phyloP scores from a whole-genome alignment of 2,888 invertebrate species.

The Plagodis dolabraria region DNA sequence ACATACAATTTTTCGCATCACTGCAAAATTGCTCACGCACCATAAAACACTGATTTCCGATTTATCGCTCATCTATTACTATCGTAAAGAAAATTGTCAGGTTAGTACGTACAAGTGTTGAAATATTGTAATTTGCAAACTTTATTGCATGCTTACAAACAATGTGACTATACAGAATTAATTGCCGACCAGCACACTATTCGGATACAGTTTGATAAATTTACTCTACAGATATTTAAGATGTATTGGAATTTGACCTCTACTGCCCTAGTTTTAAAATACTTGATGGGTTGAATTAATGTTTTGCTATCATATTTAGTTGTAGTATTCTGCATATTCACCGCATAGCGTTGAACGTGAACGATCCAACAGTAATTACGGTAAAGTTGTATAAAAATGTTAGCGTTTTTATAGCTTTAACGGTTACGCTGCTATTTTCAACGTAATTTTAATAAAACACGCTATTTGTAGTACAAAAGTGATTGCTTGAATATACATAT shows the following conservation, averaged over 20 bases:
- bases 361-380: too few relatives aligned
- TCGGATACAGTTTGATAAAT: constrained; percentile 1
- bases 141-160: constrained; percentile 31
- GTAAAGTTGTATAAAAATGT: too few relatives aligned
- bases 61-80: constrained; percentile 6
- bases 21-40: constrained; percentile 1
- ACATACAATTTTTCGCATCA: background rate
- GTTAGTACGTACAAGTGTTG: constrained; percentile 11
- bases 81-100: constrained; percentile 8
- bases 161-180: constrained; percentile 21
- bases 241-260: background rate
- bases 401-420: too few relatives aligned
- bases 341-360: too few relatives aligned
- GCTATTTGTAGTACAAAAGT: background rate
- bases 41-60: background rate
- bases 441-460: too few relatives aligned
- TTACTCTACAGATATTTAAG: background rate
- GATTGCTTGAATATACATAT: background rate
- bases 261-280: background rate
- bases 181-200: constrained; percentile 29
- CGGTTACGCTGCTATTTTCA: too few relatives aligned
- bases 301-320: too few relatives aligned
- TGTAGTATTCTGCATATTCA: too few relatives aligned
- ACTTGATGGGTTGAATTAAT: too few relatives aligned
- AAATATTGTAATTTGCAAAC: constrained; percentile 22